Base-by-base conservation (phyloP, 2,797 vertebrate genomes). In the Tinamus major region DNA sequence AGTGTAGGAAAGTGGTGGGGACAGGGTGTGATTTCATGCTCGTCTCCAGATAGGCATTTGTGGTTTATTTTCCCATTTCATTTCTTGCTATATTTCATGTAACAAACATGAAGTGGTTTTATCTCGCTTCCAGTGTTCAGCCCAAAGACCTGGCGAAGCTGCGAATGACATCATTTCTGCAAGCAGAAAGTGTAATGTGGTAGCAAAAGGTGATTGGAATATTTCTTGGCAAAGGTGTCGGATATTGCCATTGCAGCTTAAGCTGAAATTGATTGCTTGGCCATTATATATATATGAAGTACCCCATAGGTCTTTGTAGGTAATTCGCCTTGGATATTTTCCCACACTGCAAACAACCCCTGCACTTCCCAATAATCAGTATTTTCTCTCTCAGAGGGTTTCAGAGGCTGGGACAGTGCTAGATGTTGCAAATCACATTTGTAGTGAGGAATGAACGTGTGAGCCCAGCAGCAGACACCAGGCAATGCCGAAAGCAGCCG, bases 111-210 rank as follows among this genome's bases (percentile, higher is more conserved):
- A 79, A 87, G 53, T 56, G 20, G 21, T 53, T 91, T 51, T 41
- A 9, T 56, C 72, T 93, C 62, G 18, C 79, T 93, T 86, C 89
- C 80, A 59, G 78, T 35, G 88, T 90, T 39, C 71, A 61, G 81
- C 23, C 78, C 90, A 31, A 75, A 53, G 90, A 44, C 48, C 68
- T 61, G 56, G 72, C 33, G 56, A 8, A 79, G 27, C 61, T 63
- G 59, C 82, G 78, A 70, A 51, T 64, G 81, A 62, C 81, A 78
- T 87, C 84, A 77, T 48, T 83, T 55, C 49, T 83, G 72, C 69
- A 33, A 59, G 78, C 3, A 37, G 71, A 33, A 75, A 75, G 65
- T 89, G 76, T 58, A 63, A 58, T 79, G 64, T 61, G 24, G 31
- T 26, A 80, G 71, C 53, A 61, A 68, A 74, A 82, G 6, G 76